Conservation (phyloP, 2,888 invertebrate genomes). For the Hydropsyche betteni region DNA sequence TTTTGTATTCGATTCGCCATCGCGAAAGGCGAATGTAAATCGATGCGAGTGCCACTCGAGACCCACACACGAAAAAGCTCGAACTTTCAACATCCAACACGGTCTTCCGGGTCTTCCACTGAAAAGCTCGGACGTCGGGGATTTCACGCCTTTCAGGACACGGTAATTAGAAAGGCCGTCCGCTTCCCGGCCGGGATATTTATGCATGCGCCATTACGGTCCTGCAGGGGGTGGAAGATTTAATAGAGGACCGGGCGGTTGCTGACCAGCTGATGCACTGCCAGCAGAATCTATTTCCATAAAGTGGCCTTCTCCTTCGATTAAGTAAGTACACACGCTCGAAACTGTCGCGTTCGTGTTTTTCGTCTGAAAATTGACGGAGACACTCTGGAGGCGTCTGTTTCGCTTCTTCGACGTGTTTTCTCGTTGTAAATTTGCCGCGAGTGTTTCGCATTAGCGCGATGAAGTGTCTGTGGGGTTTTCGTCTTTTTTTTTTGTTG, state of each 20-base stretch:
- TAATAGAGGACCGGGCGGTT: slow-evolving; percentile 13
- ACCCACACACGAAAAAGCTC: slow-evolving; percentile 10
- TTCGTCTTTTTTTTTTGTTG: too few species aligned
- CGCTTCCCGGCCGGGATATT: slow-evolving; percentile 30
- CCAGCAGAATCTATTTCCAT: slow-evolving; percentile 22
- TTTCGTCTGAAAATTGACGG: too few species aligned
- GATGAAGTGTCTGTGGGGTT: too few species aligned
- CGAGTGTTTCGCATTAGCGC: too few species aligned
- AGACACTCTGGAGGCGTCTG: too few species aligned
- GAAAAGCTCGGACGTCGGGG: slow-evolving; percentile 27
- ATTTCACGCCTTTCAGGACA: slow-evolving; percentile 45
- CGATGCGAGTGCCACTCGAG: background rate
- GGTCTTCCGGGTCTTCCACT: too few species aligned
- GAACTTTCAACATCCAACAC: background rate
- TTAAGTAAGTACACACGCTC: too few species aligned
- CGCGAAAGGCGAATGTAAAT: slow-evolving; percentile 25
- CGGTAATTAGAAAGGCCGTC: slow-evolving; percentile 41
- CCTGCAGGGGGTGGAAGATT: slow-evolving; percentile 24
- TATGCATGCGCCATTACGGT: slow-evolving; percentile 38
- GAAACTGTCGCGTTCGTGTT: too few species aligned
- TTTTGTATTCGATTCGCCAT: slow-evolving; percentile 22
- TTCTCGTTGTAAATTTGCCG: too few species aligned
- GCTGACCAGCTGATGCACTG: slow-evolving; percentile 25
- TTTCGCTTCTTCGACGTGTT: too few species aligned
- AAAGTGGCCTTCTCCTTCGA: background rate